Base-by-base conservation (phyloP, 2,888 invertebrate genomes). In the Orchestes rusci region DNA sequence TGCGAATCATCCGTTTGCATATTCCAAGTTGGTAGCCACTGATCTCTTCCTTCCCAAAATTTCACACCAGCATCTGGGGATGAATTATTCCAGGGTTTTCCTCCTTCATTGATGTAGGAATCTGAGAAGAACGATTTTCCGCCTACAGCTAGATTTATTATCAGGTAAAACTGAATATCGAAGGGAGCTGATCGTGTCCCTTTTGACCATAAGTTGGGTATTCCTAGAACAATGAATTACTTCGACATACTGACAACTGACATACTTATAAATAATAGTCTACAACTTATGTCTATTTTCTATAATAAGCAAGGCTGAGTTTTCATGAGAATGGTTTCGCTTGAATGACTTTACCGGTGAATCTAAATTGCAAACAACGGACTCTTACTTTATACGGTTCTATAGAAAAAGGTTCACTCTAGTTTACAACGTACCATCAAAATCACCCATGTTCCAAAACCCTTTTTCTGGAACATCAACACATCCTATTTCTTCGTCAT, bases 41-140 rank as follows among this genome's bases (percentile, higher is more conserved):
- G 57, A 4, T 58, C 55, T 28, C 69, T 70, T 0, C 62, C 73
- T 45, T 73, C 70, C 80, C 80, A 82, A 70, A 83, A 83, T 56
- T 81, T 79, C 3, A 68, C 65, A 1, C 70, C 53, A n/a, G 80
- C 77, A 36, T 49, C 46, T 10, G 48, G 43, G 2, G 53, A 51
- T 5, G 28, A 46, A 55, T 77, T 78, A 56, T 56, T 66, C 79
- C 79, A 80, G 5, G 80, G 80, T 56, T 80, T 80, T 3, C 72
- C 71, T 16, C 38, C 39, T 31, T 37, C 17, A 56, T 77, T 77
- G 3, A 36, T 31, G 27, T 71, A 72, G 34, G 69, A 68, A 53
- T 82, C 82, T 1, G 79, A 77, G 70, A 81, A 82, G 64, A 70
- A 82, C n/a, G 72, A 73, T 39, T 73, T 73, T 17, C 83, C 83